Base-by-base conservation (phyloP, 1,140 invertebrate species). In the Octopus bimaculoides region DNA sequence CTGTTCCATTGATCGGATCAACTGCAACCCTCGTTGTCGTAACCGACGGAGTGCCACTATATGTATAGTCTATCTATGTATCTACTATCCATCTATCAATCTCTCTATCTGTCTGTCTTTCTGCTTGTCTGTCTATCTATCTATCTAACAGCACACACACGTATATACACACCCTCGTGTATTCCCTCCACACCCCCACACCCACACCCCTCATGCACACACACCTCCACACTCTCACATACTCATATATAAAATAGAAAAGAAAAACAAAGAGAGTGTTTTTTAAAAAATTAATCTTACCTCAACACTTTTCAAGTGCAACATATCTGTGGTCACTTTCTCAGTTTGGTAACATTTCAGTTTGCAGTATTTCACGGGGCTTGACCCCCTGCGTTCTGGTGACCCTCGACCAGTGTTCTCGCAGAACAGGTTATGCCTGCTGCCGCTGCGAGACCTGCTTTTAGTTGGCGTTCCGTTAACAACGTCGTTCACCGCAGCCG, bases 251-350 rank as follows among this genome's bases (percentile, higher is more conserved):
- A 4, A 61, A 61, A 12, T 17, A 12, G 56, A 61, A 61, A 61
- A 61, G 56, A 61, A 61, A 61, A 12, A 17, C 17, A 61, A 1
- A 61, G 17, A 61, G 9, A 61, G 4, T 12, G 17, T 12, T 61
- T 17, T 12, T 12, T 12, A 61, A 71, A 9, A 55, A 71, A n/a
- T 5, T 26, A 12, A 7, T 77, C 84, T 81, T 82, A 88, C 87
- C 86, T 85, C 84, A 5, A 82, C 80, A 26, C 77, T 73, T 78
- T 88, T 87, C 52, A 77, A 81, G 77, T 88, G 86, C 52, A 88
- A 81, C 5, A 83, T 85, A 77, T 88, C 87, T 9, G 79, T 82
- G 66, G 83, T 80, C 6, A 84, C 80, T 41, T 84, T 82, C 52
- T 87, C 85, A 54, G 86, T 84, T 7, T 84, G 82, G 2, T 86